A percentile compares a stretch with the other conserved stretches of the same genome.
These are phyloP conservation scores for Lasioglossum leucozonium DNA, from an alignment of 2,888 invertebrate species.

Conservation along the genomic window DNA sequence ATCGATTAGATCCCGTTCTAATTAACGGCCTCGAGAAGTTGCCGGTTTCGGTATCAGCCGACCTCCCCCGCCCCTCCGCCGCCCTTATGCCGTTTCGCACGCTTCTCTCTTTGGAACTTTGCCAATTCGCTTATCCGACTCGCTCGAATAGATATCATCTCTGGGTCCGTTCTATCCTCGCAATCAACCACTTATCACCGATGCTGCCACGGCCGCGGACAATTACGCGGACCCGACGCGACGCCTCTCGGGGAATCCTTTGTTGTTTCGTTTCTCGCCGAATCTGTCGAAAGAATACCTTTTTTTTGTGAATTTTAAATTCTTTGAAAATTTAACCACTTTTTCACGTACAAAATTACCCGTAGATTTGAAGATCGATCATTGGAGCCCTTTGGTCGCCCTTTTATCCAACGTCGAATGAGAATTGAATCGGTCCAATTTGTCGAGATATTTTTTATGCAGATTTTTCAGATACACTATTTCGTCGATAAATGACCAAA, in stretches of 20 bases:
- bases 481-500: no score
- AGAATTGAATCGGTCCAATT: no score
- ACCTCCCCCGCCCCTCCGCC: constrained; percentile 35
- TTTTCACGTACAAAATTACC: no score
- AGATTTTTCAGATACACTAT: no score
- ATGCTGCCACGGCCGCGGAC: background rate
- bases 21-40: constrained; percentile 55
- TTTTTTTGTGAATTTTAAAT: no score
- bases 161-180: background rate
- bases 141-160: constrained; percentile 19
- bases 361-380: no score
- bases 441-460: no score
- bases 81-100: constrained; percentile 35
- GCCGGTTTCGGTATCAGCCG: constrained; percentile 22
- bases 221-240: background rate
- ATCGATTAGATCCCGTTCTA: constrained; percentile 49
- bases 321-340: no score
- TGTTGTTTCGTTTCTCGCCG: background rate
- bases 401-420: no score
- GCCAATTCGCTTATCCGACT: constrained; percentile 32
- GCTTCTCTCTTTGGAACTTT: constrained; percentile 24
- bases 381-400: no score
- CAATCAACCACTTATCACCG: constrained; percentile 11
- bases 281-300: no score
- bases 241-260: background rate